Evolutionary conservation across 1,140 invertebrate species (phyloP).

Genomic region (Acromyrmex charruanus): DNA sequence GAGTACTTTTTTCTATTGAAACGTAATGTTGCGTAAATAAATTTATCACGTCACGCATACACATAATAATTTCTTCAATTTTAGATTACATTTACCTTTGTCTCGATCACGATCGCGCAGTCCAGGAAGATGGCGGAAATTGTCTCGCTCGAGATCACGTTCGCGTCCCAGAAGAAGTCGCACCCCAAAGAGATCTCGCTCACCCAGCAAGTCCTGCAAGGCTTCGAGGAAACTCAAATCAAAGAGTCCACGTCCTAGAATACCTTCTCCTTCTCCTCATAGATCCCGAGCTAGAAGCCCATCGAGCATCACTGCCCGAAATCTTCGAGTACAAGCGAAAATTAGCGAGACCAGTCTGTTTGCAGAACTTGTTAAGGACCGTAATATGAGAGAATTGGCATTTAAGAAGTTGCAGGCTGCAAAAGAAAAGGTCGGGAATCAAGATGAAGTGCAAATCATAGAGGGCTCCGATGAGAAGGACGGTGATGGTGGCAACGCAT

Average conservation of each 20-base stretch:
- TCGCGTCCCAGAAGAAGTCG: conserved; percentile 82
- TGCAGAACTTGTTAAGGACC: conserved; percentile 94
- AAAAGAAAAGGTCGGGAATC: conserved; percentile 83
- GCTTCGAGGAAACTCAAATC: conserved; percentile 83
- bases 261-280: conserved; percentile 83
- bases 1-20: background rate
- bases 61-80: background rate
- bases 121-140: conserved; percentile 82
- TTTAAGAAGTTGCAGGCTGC: conserved; percentile 89
- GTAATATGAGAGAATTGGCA: conserved; percentile 92
- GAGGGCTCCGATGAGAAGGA: conserved; percentile 84
- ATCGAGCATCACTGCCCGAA: conserved; percentile 86
- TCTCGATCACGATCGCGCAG: conserved; percentile 85
- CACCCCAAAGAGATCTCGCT: conserved; percentile 84
- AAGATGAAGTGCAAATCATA: conserved; percentile 85
- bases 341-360: conserved; percentile 95
- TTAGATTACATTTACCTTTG: conserved; percentile 78
- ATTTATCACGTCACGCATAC: background rate
- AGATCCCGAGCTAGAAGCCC: conserved; percentile 82
- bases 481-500: conserved; percentile 65
- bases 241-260: conserved; percentile 83
- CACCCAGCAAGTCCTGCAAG: conserved; percentile 82
- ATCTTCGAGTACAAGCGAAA: conserved; percentile 88
- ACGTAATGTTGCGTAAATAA: background rate
- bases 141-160: conserved; percentile 82